phyloP scores from a whole-genome alignment of 1,140 invertebrate species.

The Galleria mellonella region DNA sequence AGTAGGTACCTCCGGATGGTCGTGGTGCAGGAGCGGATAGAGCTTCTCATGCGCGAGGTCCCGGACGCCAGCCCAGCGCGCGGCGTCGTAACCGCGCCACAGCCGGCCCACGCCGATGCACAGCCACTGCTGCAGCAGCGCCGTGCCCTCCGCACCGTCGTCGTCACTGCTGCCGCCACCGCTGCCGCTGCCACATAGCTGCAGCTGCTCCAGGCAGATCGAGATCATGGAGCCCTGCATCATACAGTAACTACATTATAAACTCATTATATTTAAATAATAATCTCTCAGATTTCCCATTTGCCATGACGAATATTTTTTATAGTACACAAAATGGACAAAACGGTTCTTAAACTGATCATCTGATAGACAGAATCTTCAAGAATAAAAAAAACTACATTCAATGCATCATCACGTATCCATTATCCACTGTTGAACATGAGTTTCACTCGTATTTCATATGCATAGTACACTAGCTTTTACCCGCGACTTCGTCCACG shows the following conservation, averaged over 20 bases:
- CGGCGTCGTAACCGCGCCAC: conserved; percentile 95
- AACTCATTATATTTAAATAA: too few species aligned
- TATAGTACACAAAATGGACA: too few species aligned
- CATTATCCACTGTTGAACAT: too few species aligned
- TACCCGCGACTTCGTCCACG: too few species aligned
- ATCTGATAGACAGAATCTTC: too few species aligned
- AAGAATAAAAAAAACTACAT: too few species aligned
- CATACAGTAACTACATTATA: neutral
- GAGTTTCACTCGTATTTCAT: too few species aligned
- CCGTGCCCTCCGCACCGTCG: conserved; percentile 35
- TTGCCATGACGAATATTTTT: too few species aligned
- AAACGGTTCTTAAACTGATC: too few species aligned
- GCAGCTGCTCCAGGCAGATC: conserved; percentile 89
- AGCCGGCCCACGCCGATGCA: conserved; percentile 94
- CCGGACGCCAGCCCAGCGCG: conserved; percentile 96
- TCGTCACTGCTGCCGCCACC: conserved; percentile 42
- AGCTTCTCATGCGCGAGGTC: conserved; percentile 97
- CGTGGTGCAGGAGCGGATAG: conserved; percentile 85
- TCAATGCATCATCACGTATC: too few species aligned
- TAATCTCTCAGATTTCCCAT: too few species aligned
- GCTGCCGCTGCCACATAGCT: conserved; percentile 31
- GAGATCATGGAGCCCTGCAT: conserved; percentile 88
- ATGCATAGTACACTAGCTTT: too few species aligned
- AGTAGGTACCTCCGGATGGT: conserved; percentile 84
- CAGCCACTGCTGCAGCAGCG: conserved; percentile 91